Evolutionary conservation across 1,140 invertebrate species (phyloP), one percentile per base, ranked within the genome.

Genomic region (Drosophila nigromelanica): DNA sequence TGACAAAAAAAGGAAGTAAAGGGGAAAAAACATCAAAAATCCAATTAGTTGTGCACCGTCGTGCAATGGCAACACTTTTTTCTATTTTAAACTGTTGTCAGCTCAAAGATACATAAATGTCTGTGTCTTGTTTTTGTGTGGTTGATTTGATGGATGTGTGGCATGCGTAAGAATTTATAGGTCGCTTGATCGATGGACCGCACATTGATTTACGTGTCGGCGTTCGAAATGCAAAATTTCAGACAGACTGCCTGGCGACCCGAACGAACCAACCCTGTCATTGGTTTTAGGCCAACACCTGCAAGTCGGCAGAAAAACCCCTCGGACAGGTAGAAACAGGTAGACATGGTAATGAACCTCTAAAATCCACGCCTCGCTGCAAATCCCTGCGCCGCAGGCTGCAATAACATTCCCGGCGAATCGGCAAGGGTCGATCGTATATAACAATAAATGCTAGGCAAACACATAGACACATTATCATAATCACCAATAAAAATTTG

Each of bases 401-500:
- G 64, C 71, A 82, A 67, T 61, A 71, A 78, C 74, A 68, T 63
- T 60, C 66, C 66, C 71, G 39, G 43, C 37, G 43, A 37, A 24
- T 69, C 12, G 56, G 18, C 60, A 48, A 67, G 52, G 48, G 24
- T 4, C 24, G 30, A 8, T n/a, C n/a, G 30, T 0, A 0, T 33
- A 33, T 7, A 64, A 83, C 80, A 83, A 79, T 83, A 68, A 37
- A 45, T 62, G 48, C 42, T 66, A 58, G 68, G 62, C 73, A 78
- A 70, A 67, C 70, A 64, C 67, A 35, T 47, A 43, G 70, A 59
- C 66, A 81, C 56, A 85, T 85, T 85, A 85, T 87, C 78, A 85
- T 85, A 85, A 85, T 85, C 81, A 85, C 82, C 82, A 85, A 85
- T 85, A 85, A 85, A 85, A 85, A 81, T 35, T 62, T 87, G 27